Evolutionary conservation across 2,113 vertebrate genomes (phyloP).

Genomic region (Barbus barbus): DNA sequence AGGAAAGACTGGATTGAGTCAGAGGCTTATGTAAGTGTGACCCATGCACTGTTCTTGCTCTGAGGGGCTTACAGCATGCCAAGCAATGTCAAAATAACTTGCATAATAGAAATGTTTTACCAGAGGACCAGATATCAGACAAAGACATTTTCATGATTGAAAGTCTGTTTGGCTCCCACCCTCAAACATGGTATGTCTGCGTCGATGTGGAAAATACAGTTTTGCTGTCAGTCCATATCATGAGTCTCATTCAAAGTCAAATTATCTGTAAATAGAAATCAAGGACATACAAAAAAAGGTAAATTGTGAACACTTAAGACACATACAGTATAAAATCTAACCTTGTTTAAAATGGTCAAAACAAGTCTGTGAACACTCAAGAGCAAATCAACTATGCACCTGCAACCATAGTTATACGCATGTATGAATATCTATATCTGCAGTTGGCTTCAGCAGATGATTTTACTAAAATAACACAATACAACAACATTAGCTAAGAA

Average conservation of each 20-base stretch:
- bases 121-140: conserved; percentile 18
- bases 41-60: not conserved
- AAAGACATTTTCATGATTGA: not conserved
- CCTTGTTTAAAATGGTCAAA: too few relatives aligned
- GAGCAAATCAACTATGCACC: too few relatives aligned
- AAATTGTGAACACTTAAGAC: too few relatives aligned
- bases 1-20: conserved; percentile 25
- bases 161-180: not conserved
- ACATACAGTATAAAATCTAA: too few relatives aligned
- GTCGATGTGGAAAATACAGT: not conserved
- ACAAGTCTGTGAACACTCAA: too few relatives aligned
- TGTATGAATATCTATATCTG: too few relatives aligned
- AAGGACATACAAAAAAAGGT: too few relatives aligned
- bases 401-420: too few relatives aligned
- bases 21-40: conserved; percentile 36
- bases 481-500: too few relatives aligned
- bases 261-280: not conserved
- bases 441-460: too few relatives aligned
- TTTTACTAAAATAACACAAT: too few relatives aligned
- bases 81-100: conserved; percentile 21
- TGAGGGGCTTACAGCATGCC: conserved; percentile 29
- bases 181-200: not conserved
- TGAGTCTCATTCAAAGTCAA: not conserved
- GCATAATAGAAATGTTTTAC: conserved; percentile 3
- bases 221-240: not conserved